Conservation (phyloP, 23 tunicate genomes). For the Trididemnum clinides region DNA sequence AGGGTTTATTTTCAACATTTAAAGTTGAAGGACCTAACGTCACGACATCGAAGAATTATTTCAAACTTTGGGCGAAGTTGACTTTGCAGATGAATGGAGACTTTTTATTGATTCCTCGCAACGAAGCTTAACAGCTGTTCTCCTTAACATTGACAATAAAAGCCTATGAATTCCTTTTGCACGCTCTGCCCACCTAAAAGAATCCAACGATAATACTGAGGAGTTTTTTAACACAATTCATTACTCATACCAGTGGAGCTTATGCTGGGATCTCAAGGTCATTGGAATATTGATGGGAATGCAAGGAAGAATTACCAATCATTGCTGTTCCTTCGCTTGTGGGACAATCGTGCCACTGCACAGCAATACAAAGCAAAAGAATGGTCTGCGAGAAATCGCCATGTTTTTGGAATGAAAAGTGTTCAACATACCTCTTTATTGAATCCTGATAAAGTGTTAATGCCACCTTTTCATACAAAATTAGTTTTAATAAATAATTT, state of each 20-base stretch:
- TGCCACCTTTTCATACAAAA: too few relatives aligned
- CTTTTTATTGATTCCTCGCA: not conserved
- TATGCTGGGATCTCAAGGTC: not conserved
- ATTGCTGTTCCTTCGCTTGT: not conserved
- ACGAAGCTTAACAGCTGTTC: not conserved
- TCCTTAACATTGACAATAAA: not conserved
- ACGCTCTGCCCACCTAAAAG: conserved; percentile 9
- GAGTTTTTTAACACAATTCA: not conserved
- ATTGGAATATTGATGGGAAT: conserved; percentile 8
- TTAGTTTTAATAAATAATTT: too few relatives aligned
- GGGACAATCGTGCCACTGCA: conserved; percentile 19
- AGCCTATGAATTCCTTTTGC: not conserved
- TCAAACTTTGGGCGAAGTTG: too few relatives aligned
- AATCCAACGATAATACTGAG: not conserved
- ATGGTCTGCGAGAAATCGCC: not conserved
- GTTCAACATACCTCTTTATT: not conserved
- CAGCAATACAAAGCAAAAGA: not conserved
- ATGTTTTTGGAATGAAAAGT: not conserved
- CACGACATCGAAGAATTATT: not conserved
- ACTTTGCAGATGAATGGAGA: too few relatives aligned
- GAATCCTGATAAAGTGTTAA: too few relatives aligned
- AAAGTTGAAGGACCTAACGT: not conserved
- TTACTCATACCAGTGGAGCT: conserved; percentile 12
- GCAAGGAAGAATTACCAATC: not conserved
- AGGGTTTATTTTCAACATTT: not conserved